Evolutionary conservation across 2,113 vertebrate species (phyloP), one percentile per base, ranked within the genome.

Genomic region (Corythoichthys intestinalis): DNA sequence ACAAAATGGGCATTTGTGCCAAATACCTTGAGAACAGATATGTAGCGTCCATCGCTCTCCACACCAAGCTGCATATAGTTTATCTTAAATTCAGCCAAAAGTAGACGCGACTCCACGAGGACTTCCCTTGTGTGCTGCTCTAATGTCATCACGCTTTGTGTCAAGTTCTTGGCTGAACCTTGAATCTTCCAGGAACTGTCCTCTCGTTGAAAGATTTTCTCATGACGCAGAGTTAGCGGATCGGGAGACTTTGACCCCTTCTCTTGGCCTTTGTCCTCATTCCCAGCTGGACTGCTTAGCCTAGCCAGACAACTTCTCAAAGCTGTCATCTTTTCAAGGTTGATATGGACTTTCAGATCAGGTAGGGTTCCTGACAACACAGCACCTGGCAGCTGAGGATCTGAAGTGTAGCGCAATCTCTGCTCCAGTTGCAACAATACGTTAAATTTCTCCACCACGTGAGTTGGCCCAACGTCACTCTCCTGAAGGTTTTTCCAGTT

Each of bases 401-500:
- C 96, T 3, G 97, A 98, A 0, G 97, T 99, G 79, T 99, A 99
- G 8, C 96, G 94, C 46, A 99, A 82, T 1, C 97, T 91, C 44
- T 96, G 94, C 64, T 99, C 96, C 74, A 99, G 82, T 68, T 98
- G 94, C 5, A 99, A 79, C 44, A 98, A 93, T 37, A 99, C 96
- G 0, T 97, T 97, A 76, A 99, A 99, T 74, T 96, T 98, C 87
- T 99, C 97, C 0, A 99, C 96, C 65, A 99, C 96, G 0, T 99
- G 97, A 28, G 96, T 98, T 0, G 97, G 97, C 7, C 97, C 97
- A 38, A 99, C 96, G 1, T 96, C 94, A 4, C 92, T 94, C 59
- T 95, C 95, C 60, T 98, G 96, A 60, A 97, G 85, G 0, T 97
- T 96, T n/a, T 97, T 99, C 97, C 97, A 99, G 74, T 95, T 98